Conservation (phyloP, 2,797 vertebrate genomes). For the Alcedo atthis region DNA sequence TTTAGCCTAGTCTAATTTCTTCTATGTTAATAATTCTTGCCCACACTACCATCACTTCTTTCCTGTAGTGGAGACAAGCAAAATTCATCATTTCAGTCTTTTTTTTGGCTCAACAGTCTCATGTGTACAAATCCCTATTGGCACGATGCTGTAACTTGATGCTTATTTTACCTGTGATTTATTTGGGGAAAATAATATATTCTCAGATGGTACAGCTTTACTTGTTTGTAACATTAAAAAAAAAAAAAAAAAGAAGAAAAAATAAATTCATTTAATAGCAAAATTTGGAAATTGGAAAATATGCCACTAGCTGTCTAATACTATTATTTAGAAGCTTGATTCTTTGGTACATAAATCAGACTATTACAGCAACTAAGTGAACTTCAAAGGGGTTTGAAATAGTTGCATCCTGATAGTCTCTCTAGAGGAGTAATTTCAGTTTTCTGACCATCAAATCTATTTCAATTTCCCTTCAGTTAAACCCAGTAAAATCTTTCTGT, state of each 20-base stretch:
- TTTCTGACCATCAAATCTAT: background rate
- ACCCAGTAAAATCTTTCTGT: background rate
- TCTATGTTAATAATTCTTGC: background rate
- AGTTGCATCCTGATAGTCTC: background rate
- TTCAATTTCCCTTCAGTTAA: background rate
- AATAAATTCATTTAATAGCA: background rate
- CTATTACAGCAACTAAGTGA: background rate
- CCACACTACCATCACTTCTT: background rate
- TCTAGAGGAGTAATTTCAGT: background rate
- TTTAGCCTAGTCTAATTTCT: background rate
- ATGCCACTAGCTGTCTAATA: background rate
- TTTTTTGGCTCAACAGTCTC: background rate
- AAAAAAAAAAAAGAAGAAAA: background rate
- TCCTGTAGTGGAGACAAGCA: background rate
- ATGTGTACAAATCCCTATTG: background rate
- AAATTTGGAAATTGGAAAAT: background rate
- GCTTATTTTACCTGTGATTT: background rate
- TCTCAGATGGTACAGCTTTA: background rate
- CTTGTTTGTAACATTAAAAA: background rate
- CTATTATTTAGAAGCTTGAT: background rate
- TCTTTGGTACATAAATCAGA: background rate
- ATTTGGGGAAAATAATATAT: background rate
- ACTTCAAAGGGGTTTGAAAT: background rate
- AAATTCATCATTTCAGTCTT: background rate
- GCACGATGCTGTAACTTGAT: background rate